Conservation (phyloP, 2,113 vertebrate species). For the Anhinga anhinga region DNA sequence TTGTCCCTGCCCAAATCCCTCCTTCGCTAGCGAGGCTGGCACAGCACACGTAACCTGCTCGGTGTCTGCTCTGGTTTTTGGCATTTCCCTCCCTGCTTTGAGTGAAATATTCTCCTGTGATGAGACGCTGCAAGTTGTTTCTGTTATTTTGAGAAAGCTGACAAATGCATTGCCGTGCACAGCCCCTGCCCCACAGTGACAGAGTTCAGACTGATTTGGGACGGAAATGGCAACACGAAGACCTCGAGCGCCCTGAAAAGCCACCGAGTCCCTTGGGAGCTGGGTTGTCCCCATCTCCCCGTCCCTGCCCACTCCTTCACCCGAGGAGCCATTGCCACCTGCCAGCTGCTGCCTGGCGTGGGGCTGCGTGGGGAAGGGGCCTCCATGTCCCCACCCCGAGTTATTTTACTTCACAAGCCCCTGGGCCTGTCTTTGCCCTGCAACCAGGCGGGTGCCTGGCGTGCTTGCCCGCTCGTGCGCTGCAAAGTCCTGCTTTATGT, state of each 20-base stretch:
- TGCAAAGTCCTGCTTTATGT: too few species aligned
- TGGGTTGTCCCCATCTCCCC: background rate
- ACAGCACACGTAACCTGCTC: background rate
- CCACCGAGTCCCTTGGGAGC: background rate
- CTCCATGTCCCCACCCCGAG: too few species aligned
- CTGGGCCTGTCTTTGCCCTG: fast-evolving
- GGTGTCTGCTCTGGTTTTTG: background rate
- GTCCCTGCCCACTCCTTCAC: background rate
- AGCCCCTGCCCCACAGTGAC: background rate
- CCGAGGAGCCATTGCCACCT: background rate
- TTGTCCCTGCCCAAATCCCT: background rate
- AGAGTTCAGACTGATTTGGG: too few species aligned
- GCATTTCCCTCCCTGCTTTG: background rate
- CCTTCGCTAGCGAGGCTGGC: fast-evolving
- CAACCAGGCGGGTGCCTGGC: too few species aligned
- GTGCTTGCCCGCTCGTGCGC: fast-evolving
- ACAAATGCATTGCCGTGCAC: background rate
- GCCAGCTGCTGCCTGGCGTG: background rate
- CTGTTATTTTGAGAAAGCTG: background rate
- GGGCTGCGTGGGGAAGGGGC: background rate
- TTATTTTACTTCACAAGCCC: background rate
- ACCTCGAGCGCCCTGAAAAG: background rate
- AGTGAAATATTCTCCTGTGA: background rate
- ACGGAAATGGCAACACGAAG: background rate
- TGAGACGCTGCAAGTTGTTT: background rate